Percentiles rank a stretch among this genome's conserved stretches.
Evolutionary conservation across 2,113 vertebrate species (phyloP).

Genomic region (Dipodomys ordii): DNA sequence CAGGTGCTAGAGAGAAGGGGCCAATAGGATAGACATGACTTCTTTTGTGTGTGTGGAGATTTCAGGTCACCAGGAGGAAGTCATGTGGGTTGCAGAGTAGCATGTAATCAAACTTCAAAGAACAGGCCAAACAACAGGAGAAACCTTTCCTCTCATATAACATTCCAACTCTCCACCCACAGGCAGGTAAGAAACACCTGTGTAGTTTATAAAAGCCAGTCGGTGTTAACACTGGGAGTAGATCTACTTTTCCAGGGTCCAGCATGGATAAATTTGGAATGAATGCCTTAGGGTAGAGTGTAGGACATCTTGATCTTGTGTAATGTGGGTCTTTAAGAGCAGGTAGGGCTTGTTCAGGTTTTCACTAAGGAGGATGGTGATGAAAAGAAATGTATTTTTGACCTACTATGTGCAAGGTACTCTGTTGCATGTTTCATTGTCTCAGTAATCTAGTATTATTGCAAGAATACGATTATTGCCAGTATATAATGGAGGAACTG

Average conservation of each 20-base stretch:
- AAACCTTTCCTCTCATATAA: neutral
- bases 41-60: neutral
- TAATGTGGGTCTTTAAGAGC: neutral
- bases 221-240: neutral
- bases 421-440: neutral
- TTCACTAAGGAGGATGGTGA: neutral
- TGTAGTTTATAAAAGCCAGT: neutral
- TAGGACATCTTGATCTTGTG: fast-evolving
- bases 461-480: neutral
- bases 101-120: neutral
- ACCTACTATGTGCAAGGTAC: no score
- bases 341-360: neutral
- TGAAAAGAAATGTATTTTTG: neutral
- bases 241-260: neutral
- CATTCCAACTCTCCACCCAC: neutral
- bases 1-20: neutral
- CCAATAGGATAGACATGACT: fast-evolving
- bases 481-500: neutral
- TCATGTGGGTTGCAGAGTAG: neutral
- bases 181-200: neutral
- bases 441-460: neutral
- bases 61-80: neutral
- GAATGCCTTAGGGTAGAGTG: neutral
- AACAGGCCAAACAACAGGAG: neutral
- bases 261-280: neutral